Percentiles rank a stretch among this genome's conserved stretches.
Evolutionary conservation across 2,113 vertebrate genomes (phyloP).

Genomic region (mouse (Mus musculus)): DNA sequence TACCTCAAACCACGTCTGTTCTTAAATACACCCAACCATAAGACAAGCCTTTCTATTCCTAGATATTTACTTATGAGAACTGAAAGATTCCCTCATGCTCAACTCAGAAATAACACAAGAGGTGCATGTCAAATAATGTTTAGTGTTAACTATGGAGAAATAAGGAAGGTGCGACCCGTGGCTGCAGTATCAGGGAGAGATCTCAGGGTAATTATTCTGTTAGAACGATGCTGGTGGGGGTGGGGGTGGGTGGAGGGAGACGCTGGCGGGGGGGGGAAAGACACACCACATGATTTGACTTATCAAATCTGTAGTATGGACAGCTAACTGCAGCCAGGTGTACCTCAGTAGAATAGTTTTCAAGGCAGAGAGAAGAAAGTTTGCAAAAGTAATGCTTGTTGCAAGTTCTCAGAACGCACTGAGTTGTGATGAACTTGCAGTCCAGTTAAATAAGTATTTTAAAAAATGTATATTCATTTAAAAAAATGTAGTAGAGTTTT

Average conservation of each 20-base stretch:
- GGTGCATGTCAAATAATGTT: background rate
- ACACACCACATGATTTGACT: background rate
- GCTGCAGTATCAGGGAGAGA: background rate
- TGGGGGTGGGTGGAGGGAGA: background rate
- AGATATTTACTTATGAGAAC: background rate
- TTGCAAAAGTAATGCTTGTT: background rate
- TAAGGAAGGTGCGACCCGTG: background rate
- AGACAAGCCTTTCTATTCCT: background rate
- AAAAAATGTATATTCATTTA: background rate
- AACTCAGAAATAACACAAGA: background rate
- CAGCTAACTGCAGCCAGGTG: background rate
- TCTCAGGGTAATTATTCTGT: background rate
- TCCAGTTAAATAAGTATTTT: background rate
- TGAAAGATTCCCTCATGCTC: background rate
- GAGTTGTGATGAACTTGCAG: background rate
- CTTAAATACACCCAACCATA: background rate
- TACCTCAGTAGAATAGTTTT: background rate
- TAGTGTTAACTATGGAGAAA: background rate
- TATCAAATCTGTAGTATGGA: background rate
- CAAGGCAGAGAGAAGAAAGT: background rate
- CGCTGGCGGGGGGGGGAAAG: background rate
- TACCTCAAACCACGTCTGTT: background rate
- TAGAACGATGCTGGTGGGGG: background rate
- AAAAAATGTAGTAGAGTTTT: background rate
- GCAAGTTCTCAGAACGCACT: background rate